A percentile compares a stretch with the other conserved stretches of the same genome.
Evolutionary conservation across 2,888 invertebrate species (phyloP).

Genomic region (Nomada hirtipes): DNA sequence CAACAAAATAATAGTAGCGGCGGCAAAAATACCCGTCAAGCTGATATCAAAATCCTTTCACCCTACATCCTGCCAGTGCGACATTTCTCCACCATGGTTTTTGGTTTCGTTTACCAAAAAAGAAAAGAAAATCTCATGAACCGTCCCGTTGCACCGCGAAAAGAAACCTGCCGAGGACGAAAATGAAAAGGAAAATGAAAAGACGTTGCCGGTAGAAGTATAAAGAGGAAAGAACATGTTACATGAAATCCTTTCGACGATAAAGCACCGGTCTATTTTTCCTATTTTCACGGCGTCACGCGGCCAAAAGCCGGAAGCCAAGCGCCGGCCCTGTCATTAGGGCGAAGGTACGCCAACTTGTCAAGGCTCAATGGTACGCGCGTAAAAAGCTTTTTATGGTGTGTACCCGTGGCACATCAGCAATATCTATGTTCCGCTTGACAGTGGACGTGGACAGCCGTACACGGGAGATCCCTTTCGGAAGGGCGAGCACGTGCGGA

Average conservation of each 20-base stretch:
- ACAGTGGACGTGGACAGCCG: background rate
- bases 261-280: background rate
- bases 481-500: background rate
- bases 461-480: background rate
- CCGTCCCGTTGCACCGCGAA: background rate
- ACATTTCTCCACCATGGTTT: too few species aligned
- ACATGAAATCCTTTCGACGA: background rate
- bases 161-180: background rate
- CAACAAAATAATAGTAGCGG: too few species aligned
- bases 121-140: background rate
- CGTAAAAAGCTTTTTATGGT: slow-evolving; percentile 41
- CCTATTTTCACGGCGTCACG: slow-evolving; percentile 25
- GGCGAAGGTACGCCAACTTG: slow-evolving; percentile 25
- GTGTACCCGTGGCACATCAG: slow-evolving; percentile 13
- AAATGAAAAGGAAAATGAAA: background rate
- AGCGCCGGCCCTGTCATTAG: slow-evolving; percentile 9
- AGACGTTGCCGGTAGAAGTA: background rate
- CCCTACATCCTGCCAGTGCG: too few species aligned
- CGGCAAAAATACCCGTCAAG: too few species aligned
- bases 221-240: background rate
- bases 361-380: slow-evolving; percentile 24
- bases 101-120: too few species aligned
- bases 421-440: slow-evolving; percentile 12
- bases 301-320: slow-evolving; percentile 25
- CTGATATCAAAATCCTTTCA: too few species aligned